Base-by-base conservation (phyloP, 2,113 vertebrate genomes). In the Ictidomys tridecemlineatus region DNA sequence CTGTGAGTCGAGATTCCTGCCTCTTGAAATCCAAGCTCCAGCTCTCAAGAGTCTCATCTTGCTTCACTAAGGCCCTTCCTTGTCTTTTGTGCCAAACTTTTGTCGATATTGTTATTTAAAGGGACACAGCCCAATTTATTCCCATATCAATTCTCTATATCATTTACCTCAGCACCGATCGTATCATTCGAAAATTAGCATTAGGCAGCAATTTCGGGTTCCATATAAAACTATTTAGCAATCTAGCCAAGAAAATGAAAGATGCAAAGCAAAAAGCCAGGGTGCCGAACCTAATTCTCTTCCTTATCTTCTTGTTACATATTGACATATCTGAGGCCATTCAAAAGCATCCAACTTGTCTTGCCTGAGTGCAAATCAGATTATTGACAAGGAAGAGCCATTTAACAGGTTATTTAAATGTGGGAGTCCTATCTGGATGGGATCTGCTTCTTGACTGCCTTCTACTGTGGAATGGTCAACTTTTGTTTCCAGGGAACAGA, bases 231-330 rank as follows among this genome's bases (percentile, higher is more conserved):
- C 95, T 82, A 95, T 94, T 96, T 94, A 94, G 97, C 97, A 91
- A 93, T 96, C 96, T 79, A 56, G 89, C 93, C 95, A 85, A 85
- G 97, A 96, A 95, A 97, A 93, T 79, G 97, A 94, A 96, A 95
- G 89, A 96, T 83, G 95, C 74, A 86, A 88, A 83, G 94, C 69
- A 12, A 88, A 9, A 76, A 95, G 39, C 78, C 94, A 30, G 45
- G 93, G 72, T 91, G 95, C 94, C 4, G 63, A 84, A 93, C 94
- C 95, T 98, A 97, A 97, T 97, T 97, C 97, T 95, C 95, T 92
- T 83, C 89, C 97, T 98, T 97, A 98, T 98, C 97, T 97, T 77
- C 95, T 93, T 95, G 97, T 93, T 91, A 92, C 97, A 96, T 97
- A 97, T 97, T 97, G 97, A 97, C 95, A 12, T 83, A 85, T 96